phyloP scores from a whole-genome alignment of 23 tunicate genomes.

The Oikopleura vanhoeffeni region DNA sequence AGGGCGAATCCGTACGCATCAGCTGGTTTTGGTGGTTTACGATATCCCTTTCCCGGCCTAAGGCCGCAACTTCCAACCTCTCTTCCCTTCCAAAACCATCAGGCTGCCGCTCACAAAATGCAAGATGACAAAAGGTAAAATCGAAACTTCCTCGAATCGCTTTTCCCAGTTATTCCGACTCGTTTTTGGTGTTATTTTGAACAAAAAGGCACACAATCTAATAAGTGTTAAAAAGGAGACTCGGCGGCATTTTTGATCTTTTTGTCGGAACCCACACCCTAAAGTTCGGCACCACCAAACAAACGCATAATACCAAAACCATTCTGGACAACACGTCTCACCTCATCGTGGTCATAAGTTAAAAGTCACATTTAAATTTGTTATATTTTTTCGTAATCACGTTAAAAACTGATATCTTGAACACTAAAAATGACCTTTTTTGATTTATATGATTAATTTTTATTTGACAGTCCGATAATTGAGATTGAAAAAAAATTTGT shows the following conservation, averaged over 20 bases:
- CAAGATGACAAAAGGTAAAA: not conserved
- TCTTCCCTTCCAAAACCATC: not conserved
- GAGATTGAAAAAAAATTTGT: no score
- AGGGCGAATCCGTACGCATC: not conserved
- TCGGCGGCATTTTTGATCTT: not conserved
- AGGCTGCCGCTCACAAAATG: not conserved
- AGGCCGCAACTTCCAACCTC: not conserved
- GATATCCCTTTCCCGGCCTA: not conserved
- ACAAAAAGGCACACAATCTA: no score
- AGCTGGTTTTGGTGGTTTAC: slow-evolving; percentile 7
- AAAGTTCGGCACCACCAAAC: not conserved
- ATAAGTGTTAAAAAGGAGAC: not conserved
- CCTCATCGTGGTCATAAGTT: no score
- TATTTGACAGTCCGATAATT: no score
- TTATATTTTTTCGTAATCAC: no score
- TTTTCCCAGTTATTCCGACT: not conserved
- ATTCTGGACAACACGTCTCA: no score
- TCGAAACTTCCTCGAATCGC: not conserved
- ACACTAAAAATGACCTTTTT: no score
- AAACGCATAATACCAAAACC: no score
- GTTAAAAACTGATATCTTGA: no score
- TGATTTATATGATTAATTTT: no score
- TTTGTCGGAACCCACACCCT: not conserved
- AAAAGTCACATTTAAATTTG: no score
- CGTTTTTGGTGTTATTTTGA: no score